Base-by-base conservation (phyloP, 2,797 vertebrate genomes). In the Thunnus albacares region DNA sequence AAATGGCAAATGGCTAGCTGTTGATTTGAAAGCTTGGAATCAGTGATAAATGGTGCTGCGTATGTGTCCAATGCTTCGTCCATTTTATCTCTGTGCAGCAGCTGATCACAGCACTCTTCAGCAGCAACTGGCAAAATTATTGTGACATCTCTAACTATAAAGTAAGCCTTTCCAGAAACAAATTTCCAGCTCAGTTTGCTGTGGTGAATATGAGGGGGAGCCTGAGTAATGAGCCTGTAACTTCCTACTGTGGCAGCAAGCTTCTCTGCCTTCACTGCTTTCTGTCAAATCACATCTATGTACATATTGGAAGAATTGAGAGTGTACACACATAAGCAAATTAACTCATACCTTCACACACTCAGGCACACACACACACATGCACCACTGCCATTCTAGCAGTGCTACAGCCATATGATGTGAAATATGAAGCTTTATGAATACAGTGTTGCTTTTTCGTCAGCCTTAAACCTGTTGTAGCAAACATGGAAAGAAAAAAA, bases 51-150 rank as follows among this genome's bases (percentile, higher is more conserved):
- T 55, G 18, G 24, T 59, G 20, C 55, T 6, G 47, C 24, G 33
- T 26, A 45, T 45, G 56, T 33, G 55, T 55, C 52, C 26, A 22
- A 6, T 3, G 26, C 57, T 13, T 35, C 24, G 13, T 41, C 63
- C 51, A 12, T 56, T 62, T 56, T 26, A 38, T 57, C n/a, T 63
- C 20, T 12, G 4, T n/a, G 58, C 41, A 38, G 75, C 75, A 71
- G 59, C n/a, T 26, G 66, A 70, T 62, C 58, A 70, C 65, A 35
- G 26, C 2, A 15, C 67, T 45, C 26, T 12, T 22, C 13, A 76
- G 57, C 43, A 2, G 4, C 22, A 4, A 38, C 22, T 51, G 22
- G 6, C 52, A 49, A 45, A 63, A 17, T 33, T 17, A 3, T 55
- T 43, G 58, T 63, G 51, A 26, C n/a, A 24, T 47, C 17, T 35